Conservation (phyloP, 2,797 vertebrate species). For the Thripadectes ignobilis region DNA sequence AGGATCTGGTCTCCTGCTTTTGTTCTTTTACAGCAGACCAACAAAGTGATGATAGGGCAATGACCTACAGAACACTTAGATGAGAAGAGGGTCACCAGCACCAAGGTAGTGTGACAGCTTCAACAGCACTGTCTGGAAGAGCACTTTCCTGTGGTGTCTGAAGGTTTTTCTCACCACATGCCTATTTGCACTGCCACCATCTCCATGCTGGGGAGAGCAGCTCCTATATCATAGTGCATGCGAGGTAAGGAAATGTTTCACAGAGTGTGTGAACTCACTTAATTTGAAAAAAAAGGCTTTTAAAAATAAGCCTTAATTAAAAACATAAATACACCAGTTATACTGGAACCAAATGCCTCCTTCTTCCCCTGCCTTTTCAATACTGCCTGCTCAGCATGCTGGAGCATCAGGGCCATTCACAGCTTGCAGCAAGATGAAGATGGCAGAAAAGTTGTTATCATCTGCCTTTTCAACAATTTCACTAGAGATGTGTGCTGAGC, state of each 20-base stretch:
- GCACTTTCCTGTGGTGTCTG: rapidly evolving
- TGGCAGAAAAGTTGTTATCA: not conserved
- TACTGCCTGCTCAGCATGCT: not conserved
- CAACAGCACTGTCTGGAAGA: not conserved
- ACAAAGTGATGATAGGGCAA: not conserved
- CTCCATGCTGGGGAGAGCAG: not conserved
- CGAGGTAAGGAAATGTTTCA: not conserved
- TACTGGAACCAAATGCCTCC: not conserved
- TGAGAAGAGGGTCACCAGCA: not conserved
- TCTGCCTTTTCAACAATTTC: not conserved
- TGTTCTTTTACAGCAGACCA: not conserved
- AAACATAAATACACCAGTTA: not conserved
- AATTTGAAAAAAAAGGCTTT: not conserved
- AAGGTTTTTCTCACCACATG: not conserved
- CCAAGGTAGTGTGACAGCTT: not conserved
- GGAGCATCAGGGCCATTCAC: not conserved
- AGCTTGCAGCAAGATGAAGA: not conserved
- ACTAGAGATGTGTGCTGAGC: not conserved
- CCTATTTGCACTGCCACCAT: rapidly evolving
- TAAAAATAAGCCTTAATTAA: not conserved
- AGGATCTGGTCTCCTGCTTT: not conserved
- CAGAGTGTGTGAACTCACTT: not conserved
- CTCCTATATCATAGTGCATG: not conserved
- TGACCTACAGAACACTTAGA: not conserved
- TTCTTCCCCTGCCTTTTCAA: not conserved